These are phyloP conservation scores for Plebejus anna DNA, from an alignment of 2,888 invertebrate genomes.

Conservation along the genomic window DNA sequence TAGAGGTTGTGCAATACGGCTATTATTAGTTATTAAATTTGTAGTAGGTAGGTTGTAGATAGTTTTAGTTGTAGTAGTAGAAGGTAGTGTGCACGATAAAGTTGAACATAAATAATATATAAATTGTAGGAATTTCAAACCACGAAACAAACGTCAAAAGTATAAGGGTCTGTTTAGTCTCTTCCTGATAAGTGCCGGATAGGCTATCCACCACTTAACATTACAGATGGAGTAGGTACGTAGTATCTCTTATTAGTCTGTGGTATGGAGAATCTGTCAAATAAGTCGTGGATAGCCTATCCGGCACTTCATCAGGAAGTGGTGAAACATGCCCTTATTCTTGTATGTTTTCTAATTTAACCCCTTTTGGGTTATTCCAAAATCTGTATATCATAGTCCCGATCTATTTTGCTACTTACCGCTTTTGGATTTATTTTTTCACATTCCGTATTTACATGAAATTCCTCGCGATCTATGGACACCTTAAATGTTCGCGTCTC, in stretches of 20 bases:
- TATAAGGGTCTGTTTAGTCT: no score
- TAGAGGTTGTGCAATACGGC: background rate
- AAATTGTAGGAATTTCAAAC: background rate
- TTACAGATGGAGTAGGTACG: no score
- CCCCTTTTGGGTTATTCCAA: no score
- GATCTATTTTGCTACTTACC: slow-evolving; percentile 36
- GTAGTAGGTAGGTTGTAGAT: background rate
- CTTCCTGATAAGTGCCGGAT: no score
- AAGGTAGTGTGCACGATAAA: background rate
- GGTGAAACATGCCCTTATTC: no score
- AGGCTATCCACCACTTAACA: no score
- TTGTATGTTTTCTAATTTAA: no score
- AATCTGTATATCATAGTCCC: no score
- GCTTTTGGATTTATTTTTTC: slow-evolving; percentile 47
- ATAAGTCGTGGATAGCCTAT: no score
- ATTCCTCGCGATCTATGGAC: slow-evolving; percentile 57
- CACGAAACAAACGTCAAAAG: background rate
- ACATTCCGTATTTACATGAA: slow-evolving; percentile 51
- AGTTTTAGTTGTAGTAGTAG: background rate
- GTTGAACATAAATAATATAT: background rate
- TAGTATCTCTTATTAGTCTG: no score
- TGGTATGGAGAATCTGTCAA: no score
- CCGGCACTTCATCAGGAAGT: no score
- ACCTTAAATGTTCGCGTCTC: slow-evolving; percentile 57
- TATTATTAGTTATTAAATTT: background rate